phyloP scores from a whole-genome alignment of 2,888 invertebrate species.

The Pandemis cinnamomeana region DNA sequence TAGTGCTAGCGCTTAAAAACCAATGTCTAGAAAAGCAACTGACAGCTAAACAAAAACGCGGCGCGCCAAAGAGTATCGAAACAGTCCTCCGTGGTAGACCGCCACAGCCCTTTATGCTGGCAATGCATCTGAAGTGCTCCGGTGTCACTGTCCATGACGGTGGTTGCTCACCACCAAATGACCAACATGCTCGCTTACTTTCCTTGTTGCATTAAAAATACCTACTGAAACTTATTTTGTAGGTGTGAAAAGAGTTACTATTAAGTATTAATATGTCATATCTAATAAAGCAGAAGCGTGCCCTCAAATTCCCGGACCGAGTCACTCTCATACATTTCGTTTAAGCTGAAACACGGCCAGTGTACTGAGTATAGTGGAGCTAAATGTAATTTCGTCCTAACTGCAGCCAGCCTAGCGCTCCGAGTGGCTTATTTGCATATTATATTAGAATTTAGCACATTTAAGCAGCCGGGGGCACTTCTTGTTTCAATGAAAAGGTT shows the following conservation, averaged over 20 bases:
- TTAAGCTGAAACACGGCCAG: conserved; percentile 27
- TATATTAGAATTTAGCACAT: conserved; percentile 42
- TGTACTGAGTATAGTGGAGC: conserved; percentile 23
- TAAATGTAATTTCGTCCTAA: conserved; percentile 37
- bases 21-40: too few relatives aligned
- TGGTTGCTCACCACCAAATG: too few relatives aligned
- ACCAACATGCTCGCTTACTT: too few relatives aligned
- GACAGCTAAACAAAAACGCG: too few relatives aligned
- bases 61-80: too few relatives aligned
- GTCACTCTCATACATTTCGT: conserved; percentile 16
- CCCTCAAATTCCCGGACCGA: not conserved
- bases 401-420: conserved; percentile 23
- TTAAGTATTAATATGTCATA: conserved; percentile 4
- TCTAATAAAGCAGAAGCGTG: conserved; percentile 9
- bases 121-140: too few relatives aligned
- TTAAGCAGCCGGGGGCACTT: conserved; percentile 35
- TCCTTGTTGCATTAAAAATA: too few relatives aligned
- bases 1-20: too few relatives aligned
- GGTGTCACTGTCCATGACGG: too few relatives aligned
- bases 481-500: conserved; percentile 40
- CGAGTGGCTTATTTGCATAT: conserved; percentile 39
- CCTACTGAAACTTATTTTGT: too few relatives aligned
- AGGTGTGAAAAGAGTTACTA: not conserved
- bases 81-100: too few relatives aligned
- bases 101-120: too few relatives aligned